Base-by-base conservation (phyloP, 1,140 invertebrate genomes). In the Megalopta genalis region DNA sequence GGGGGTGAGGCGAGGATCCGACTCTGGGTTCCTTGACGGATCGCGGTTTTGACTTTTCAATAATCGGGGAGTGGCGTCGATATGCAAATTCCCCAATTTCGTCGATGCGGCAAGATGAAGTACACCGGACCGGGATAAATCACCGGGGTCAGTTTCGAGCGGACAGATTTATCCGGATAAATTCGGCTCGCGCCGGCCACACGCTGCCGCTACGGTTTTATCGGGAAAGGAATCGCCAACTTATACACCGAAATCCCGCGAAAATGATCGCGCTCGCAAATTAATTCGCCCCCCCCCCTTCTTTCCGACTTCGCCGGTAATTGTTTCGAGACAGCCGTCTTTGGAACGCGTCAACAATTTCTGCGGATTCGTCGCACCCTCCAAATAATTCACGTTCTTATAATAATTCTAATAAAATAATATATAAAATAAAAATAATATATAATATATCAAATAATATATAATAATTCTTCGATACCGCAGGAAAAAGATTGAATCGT, bases 161-260 rank as follows among this genome's bases (percentile, higher is more conserved):
- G 39, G 67, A 9, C 67, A 70, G 80, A 84, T 84, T 71, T 73
- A 64, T 52, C 79, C 70, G 72, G 77, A 81, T 84, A 85, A 80
- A 83, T 84, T 77, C 46, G 64, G 25, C 12, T 16, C 37, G 54
- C 46, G 32, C 32, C 32, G 21, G 57, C 3, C 23, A 32, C n/a
- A 14, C 16, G 12, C 62, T 16, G 21, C 10, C 1, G 4, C 49
- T 9, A 57, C 23, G 32, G 18, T 25, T n/a, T n/a, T 46, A n/a
- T 42, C 12, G 72, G 32, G n/a, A 75, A 66, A 57, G 65, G 23
- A n/a, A 57, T 66, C 46, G 63, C 10, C 12, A 9, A 64, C 21
- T 32, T 52, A n/a, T n/a, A 6, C 18, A 1, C 5, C 3, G n/a
- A 18, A 14, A 16, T 60, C 16, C 54, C 32, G 16, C 18, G 2